Base-by-base conservation (phyloP, 2,888 invertebrate species). In the Spilosoma lubricipeda region DNA sequence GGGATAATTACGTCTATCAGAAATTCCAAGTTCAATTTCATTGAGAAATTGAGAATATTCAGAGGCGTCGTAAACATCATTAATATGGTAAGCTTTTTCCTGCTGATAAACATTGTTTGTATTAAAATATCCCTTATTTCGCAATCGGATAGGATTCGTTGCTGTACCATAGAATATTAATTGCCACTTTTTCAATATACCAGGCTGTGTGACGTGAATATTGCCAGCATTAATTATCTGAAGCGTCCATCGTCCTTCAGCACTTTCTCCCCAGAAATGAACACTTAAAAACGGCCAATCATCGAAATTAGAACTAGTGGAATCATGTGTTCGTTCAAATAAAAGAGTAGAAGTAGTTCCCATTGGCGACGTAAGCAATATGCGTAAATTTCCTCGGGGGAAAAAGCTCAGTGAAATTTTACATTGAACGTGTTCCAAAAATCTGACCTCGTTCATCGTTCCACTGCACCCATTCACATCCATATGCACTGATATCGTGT, bases 201-300 rank as follows among this genome's bases (percentile, higher is more conserved):
- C 98, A 74, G 98, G 97, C 89, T 98, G 98, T 89, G 98, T 98
- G 75, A 98, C 98, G 83, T 98, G 97, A 79, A 98, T 96, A 85
- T 97, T 97, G 59, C 98, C 98, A 18, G 96, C 96, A 85, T 97
- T 97, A 84, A 97, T 96, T 85, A 98, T 97, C 92, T 98, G 98
- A 79, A 99, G 93, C 36, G 97, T 98, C 99, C 98, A 99, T 81
- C 98, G 96, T 48, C 98, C 98, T 88, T 98, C 98, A 70, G 98
- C 98, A 86, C 97, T 98, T 93, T 98, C 98, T 39, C 99, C 99
- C 99, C 99, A 99, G 94, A 98, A 99, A 92, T 99, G 99, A 30
- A 99, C 99, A 89, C 99, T 99, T 86, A 99, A 97, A 96, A 99
- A 99, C 23, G 99, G 99, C 99, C 99, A 99, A 92, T 99, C 99